Base-by-base conservation (phyloP, 2,113 vertebrate species). In the Prionailurus bengalensis region DNA sequence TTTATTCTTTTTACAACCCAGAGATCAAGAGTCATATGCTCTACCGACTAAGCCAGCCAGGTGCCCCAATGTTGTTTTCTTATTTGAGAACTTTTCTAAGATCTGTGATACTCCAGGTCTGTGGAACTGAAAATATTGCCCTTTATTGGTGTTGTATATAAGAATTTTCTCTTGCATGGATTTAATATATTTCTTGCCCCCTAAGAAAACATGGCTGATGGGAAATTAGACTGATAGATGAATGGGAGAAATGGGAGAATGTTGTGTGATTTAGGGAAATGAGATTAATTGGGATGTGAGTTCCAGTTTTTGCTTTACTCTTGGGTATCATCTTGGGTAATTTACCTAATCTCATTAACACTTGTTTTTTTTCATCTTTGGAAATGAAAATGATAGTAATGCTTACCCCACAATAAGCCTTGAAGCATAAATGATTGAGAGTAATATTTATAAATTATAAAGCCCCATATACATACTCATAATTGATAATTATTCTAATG, bases 291-390 rank as follows among this genome's bases (percentile, higher is more conserved):
- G 45, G 14, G 5, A 31, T 89, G n/a, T 39, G 36, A 29, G 9
- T 83, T 93, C 27, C 29, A 85, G n/a, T 70, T 93, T 91, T 83
- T 80, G 31, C 48, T 96, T 85, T 95, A 86, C 9, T 25, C 65
- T 15, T 80, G 70, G 12, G 7, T 58, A 25, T 74, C 71, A 23
- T 84, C 65, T 70, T 33, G 68, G 21, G 31, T 61, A 53, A 68
- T 80, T 89, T 89, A 17, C 33, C 80, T 92, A 76, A 93, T 94
- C 3, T 33, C 23, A 2, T 76, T 93, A 53, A 88, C 4, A 68
- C 39, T 79, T 81, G 42, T 1, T 94, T 96, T 87, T 61, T n/a
- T 31, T 80, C 33, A 90, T 91, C 2, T 94, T 96, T 89, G 51
- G 27, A 95, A 58, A n/a, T 61, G 10, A 58, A 39, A 83, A 78